Evolutionary conservation across 2,797 vertebrate genomes (phyloP), one percentile per base, ranked within the genome.

Genomic region (Arrhamphus sclerolepis): DNA sequence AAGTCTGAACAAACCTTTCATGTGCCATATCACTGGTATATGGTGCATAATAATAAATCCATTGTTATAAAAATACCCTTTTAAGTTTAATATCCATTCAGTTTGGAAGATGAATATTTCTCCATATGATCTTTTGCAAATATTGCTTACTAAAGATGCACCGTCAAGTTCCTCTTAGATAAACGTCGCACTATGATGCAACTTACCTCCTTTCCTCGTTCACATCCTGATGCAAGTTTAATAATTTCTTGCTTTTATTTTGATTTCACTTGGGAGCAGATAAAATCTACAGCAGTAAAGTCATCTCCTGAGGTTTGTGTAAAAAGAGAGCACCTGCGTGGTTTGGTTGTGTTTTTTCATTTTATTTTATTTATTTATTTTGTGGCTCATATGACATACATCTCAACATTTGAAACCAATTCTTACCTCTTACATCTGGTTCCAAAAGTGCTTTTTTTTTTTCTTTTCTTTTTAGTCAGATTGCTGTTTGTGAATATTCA

Each of bases 391-490:
- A 38, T 16, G 34, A 38, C 52, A 49, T 34, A 17, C 21, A 48
- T 2, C 26, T 55, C 64, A 60, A 48, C 18, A 70, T 70, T 11
- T 70, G 49, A 73, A 71, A 68, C 56, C 49, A 18, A 26, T 61
- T 0, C 0, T 62, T 29, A 49, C 42, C 18, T 60, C 55, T 40
- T 5, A 31, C 0, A 41, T 41, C 49, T 24, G 2, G 4, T 42
- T 18, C 16, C 17, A 28, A 14, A 39, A 22, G 26, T n/a, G 1
- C 42, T 31, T 19, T 3, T 10, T 40, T 11, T 4, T 40, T 24
- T 46, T 16, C 3, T 9, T 1, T 9, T 31, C 10, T 31, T 31
- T 6, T 2, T 6, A 7, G 3, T 29, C 28, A 29, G 6, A 29
- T 34, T 34, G 9, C 2, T 34, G 31, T 34, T 11, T 34, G 31